Conservation (phyloP, 35 echinoderm and acorn worm genomes). For the Antedon bifida region DNA sequence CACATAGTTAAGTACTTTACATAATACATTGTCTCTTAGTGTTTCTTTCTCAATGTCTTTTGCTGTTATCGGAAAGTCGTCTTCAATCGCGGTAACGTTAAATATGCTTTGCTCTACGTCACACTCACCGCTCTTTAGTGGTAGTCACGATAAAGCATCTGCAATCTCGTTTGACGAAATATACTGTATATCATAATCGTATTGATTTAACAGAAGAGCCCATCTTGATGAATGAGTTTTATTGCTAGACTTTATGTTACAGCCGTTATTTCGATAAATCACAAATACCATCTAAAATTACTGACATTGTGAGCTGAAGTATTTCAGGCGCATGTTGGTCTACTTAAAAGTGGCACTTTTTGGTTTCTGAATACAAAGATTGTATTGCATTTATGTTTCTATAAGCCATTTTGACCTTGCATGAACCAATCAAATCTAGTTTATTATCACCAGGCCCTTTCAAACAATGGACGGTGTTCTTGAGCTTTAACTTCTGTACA, state of each 20-base stretch:
- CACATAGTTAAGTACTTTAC: background rate
- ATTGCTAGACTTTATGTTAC: no score
- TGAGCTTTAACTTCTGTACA: background rate
- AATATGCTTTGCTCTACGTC: background rate
- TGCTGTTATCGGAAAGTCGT: background rate
- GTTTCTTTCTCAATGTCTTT: background rate
- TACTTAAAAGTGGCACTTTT: constrained; percentile 13
- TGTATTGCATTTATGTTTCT: background rate
- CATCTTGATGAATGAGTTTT: background rate
- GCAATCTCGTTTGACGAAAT: constrained; percentile 5
- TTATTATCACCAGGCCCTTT: background rate
- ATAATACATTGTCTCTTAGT: background rate
- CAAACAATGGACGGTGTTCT: background rate
- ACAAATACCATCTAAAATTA: no score
- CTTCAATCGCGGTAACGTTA: background rate
- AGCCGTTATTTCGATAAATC: no score
- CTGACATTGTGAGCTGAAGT: no score
- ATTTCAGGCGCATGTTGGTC: constrained; percentile 16
- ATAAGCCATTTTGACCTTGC: background rate
- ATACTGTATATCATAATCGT: constrained; percentile 29
- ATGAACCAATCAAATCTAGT: background rate
- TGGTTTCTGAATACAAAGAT: constrained; percentile 32
- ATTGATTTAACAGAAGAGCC: constrained; percentile 5
- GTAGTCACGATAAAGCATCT: constrained; percentile 15
- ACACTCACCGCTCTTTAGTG: background rate